These are phyloP conservation scores for Eulemur rubriventer DNA, from an alignment of 2,797 vertebrate species.

Conservation along the genomic window DNA sequence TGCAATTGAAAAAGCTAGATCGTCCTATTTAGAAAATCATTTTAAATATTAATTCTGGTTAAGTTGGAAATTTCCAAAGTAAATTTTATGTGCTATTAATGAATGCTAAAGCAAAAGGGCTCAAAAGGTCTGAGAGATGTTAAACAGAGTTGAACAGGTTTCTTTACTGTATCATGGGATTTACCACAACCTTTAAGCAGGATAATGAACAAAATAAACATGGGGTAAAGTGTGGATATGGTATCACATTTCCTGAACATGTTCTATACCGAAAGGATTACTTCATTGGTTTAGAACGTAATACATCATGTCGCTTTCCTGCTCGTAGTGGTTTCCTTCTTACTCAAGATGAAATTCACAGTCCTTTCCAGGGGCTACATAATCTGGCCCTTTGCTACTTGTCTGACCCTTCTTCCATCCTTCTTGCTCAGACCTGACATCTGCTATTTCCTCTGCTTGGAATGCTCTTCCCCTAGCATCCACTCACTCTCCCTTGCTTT, in stretches of 20 bases:
- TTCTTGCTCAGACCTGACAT: neutral
- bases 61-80: neutral
- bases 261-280: neutral
- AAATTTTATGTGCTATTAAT: neutral
- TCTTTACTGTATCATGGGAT: neutral
- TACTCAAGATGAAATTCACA: neutral
- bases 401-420: neutral
- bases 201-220: neutral
- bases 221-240: neutral
- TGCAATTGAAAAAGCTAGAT: neutral
- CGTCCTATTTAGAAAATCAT: neutral
- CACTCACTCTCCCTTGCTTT: neutral
- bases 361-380: neutral
- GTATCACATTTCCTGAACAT: neutral
- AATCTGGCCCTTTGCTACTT: neutral
- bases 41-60: neutral
- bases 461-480: neutral
- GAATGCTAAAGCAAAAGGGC: neutral
- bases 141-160: neutral
- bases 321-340: neutral
- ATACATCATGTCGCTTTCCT: neutral
- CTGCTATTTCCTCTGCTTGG: neutral
- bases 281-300: neutral
- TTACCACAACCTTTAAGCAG: neutral
- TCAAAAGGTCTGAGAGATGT: neutral